Evolutionary conservation across 2,888 invertebrate genomes (phyloP).

Genomic region (Ariolimax columbianus): DNA sequence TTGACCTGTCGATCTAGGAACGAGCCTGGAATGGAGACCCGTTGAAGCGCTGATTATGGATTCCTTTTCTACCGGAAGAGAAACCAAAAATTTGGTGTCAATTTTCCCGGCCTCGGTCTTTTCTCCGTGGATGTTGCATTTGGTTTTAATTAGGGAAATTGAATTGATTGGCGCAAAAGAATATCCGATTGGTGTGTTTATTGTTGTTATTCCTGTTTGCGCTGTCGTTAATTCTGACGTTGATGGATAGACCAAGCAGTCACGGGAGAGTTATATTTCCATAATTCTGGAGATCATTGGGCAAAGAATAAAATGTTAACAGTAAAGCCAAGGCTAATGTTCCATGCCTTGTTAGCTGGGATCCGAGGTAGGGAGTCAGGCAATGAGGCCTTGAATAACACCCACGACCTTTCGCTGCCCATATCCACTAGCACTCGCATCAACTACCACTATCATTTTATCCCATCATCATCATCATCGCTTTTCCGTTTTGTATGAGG

Average conservation of each 20-base stretch:
- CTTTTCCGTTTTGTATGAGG: too few species aligned
- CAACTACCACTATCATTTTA: too few species aligned
- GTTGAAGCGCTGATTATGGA: constrained; percentile 19
- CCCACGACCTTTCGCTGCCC: too few species aligned
- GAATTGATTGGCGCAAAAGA: constrained; percentile 23
- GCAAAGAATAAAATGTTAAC: not conserved
- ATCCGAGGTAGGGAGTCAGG: not conserved
- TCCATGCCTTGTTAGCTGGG: not conserved
- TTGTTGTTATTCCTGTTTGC: not conserved
- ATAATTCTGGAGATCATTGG: constrained; percentile 9
- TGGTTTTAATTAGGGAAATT: constrained; percentile 34
- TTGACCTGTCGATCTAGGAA: constrained; percentile 35
- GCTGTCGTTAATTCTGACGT: not conserved
- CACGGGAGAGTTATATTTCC: constrained; percentile 12
- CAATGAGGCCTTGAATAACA: too few species aligned
- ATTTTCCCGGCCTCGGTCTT: constrained; percentile 7
- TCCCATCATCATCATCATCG: too few species aligned
- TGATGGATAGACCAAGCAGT: not conserved
- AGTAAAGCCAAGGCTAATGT: not conserved
- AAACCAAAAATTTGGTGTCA: not conserved
- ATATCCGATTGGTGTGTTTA: constrained; percentile 9
- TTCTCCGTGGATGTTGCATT: constrained; percentile 26
- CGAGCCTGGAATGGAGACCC: constrained; percentile 8
- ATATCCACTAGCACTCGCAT: too few species aligned
- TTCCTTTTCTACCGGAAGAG: not conserved